Conservation (phyloP, 1,140 invertebrate genomes). For the Nomia melanderi region DNA sequence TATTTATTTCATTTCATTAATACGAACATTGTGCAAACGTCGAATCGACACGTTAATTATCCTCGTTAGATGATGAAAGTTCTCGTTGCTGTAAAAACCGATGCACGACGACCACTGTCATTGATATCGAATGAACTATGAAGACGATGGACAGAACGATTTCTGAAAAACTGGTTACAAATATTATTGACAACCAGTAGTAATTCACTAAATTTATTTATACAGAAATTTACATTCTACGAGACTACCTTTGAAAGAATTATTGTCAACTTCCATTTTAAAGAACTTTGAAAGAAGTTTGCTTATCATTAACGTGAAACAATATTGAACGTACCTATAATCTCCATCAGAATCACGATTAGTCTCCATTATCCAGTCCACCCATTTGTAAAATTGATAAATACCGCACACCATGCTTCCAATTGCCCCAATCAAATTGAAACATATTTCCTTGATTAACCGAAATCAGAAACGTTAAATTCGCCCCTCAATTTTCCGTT, state of each 20-base stretch:
- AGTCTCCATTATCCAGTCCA: slow-evolving; percentile 14
- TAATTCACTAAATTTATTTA: too few relatives aligned
- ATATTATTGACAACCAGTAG: neutral
- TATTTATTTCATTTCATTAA: neutral
- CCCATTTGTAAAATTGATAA: slow-evolving; percentile 47
- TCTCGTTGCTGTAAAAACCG: neutral
- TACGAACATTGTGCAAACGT: neutral
- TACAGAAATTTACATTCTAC: too few relatives aligned
- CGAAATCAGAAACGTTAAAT: neutral
- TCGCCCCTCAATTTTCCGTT: too few relatives aligned
- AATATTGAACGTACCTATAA: slow-evolving; percentile 15
- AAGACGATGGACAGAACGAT: neutral
- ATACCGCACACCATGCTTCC: slow-evolving; percentile 39
- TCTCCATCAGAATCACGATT: neutral
- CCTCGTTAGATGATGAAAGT: neutral
- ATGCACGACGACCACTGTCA: neutral
- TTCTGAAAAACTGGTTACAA: slow-evolving; percentile 14
- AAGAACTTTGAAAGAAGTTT: too few relatives aligned
- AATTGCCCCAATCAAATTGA: slow-evolving; percentile 28
- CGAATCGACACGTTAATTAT: neutral
- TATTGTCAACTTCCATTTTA: too few relatives aligned
- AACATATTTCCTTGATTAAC: slow-evolving; percentile 49
- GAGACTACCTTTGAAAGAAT: too few relatives aligned
- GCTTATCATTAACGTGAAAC: too few relatives aligned
- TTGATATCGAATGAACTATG: neutral